Evolutionary conservation across 53 echinoderm and acorn worm species (phyloP), one percentile per base, ranked within the genome.

Genomic region (Hippasteria phrygiana): DNA sequence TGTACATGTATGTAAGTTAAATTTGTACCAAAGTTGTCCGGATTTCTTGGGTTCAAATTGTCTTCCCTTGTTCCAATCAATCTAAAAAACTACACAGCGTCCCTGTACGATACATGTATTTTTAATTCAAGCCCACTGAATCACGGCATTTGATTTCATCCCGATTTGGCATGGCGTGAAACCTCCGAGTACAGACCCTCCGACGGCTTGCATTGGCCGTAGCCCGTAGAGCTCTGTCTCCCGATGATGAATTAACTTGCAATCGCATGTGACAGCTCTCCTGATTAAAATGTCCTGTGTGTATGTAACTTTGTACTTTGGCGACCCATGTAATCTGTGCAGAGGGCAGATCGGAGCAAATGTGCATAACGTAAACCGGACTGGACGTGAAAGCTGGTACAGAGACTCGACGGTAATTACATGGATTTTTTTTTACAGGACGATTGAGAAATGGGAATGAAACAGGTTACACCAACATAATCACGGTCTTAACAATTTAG

Each of bases 221-320:
- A n/a, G 51, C 75, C 65, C 35, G 35, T 71, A 14, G 35, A 70
- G 67, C 47, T n/a, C 69, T 65, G 64, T 11, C 38, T 22, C 42
- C 12, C 13, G 26, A 12, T 85, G 85, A 85, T 67, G 48, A 67
- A 85, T 71, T 67, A 85, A 71, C 85, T 71, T 29, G 47, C 85
- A 70, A 85, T 85, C 85, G 12, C 33, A 39, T 37, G 69, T 85
- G 85, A 85, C 85, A 85, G 85, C n/a, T 70, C 5, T 48, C 36
- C 16, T 85, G 85, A 85, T 85, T 85, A 85, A 85, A 85, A 85
- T 85, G 50, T 70, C 51, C 48, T 40, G 42, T 35, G 38, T 37
- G 79, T 16, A 76, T 79, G 79, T 79, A 59, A 20, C 55, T 10
- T n/a, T 48, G 76, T 50, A 48, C 56, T 55, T 79, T 55, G 26